phyloP scores from a whole-genome alignment of 2,888 invertebrate species.

The Stenchaetothrips biformis region DNA sequence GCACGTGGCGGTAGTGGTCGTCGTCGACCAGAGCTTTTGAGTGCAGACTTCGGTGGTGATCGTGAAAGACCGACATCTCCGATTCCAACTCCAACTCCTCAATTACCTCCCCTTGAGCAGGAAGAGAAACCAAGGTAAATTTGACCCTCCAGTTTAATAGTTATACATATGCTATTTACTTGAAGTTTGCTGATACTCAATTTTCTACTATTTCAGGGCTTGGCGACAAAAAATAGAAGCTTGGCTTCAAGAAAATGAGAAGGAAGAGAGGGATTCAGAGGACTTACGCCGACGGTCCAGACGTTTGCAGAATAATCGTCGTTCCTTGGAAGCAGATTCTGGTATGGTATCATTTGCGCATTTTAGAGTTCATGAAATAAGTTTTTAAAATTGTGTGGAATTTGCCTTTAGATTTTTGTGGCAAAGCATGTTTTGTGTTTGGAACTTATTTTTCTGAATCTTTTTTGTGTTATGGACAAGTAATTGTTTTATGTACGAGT shows the following conservation, averaged over 20 bases:
- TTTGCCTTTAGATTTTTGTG: background rate
- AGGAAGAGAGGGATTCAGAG: constrained; percentile 68
- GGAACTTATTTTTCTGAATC: constrained; percentile 17
- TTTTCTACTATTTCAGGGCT: constrained; percentile 53
- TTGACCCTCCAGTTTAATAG: constrained; percentile 9
- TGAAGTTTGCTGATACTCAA: background rate
- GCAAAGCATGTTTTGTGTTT: constrained; percentile 17
- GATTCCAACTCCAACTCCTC: constrained; percentile 49
- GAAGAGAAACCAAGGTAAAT: constrained; percentile 56
- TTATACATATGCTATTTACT: constrained; percentile 24
- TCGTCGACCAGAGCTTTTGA: constrained; percentile 71
- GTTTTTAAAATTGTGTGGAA: background rate
- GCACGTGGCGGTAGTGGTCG: constrained; percentile 64
- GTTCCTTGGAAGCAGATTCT: constrained; percentile 80
- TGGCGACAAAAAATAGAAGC: constrained; percentile 89
- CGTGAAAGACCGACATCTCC: constrained; percentile 68
- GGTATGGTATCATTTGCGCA: constrained; percentile 49
- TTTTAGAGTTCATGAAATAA: background rate
- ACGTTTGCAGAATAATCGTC: constrained; percentile 64
- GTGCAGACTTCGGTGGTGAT: constrained; percentile 66
- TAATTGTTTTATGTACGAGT: background rate
- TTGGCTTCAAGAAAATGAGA: constrained; percentile 83
- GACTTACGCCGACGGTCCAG: constrained; percentile 61
- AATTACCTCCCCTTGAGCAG: constrained; percentile 43
- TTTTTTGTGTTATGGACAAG: background rate